Evolutionary conservation across 53 echinoderm and acorn worm genomes (phyloP).

Genomic region (Hippasteria phrygiana): DNA sequence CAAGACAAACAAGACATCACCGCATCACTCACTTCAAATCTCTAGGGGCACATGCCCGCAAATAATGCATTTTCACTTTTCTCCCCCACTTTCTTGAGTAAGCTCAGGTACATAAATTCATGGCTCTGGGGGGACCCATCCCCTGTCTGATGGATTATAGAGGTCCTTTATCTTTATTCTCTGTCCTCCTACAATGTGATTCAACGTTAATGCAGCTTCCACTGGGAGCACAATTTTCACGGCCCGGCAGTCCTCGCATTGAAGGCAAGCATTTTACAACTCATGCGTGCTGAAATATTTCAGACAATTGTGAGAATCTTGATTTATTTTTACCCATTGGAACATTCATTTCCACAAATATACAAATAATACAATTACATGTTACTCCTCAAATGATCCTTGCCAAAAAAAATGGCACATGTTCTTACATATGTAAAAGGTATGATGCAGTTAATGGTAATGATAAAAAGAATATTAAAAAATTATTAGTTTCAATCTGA

Average conservation of each 20-base stretch:
- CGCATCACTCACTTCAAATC: neutral
- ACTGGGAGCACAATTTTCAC: neutral
- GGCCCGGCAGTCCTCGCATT: neutral
- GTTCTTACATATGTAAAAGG: too few species aligned
- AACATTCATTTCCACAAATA: too few species aligned
- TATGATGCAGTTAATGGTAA: too few species aligned
- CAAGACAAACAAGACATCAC: neutral
- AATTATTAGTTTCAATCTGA: too few species aligned
- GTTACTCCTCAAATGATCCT: too few species aligned
- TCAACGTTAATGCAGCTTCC: neutral
- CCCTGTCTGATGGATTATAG: neutral
- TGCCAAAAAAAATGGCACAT: too few species aligned
- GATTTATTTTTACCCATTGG: too few species aligned
- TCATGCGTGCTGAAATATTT: too few species aligned
- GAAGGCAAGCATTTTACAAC: too few species aligned
- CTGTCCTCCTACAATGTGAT: neutral
- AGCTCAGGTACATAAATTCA: neutral
- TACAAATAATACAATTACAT: too few species aligned
- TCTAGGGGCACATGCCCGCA: neutral
- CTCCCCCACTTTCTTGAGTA: neutral
- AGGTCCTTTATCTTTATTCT: neutral
- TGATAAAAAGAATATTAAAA: too few species aligned
- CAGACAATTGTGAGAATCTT: too few species aligned
- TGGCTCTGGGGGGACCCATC: neutral
- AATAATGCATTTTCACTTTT: slow-evolving; percentile 3